A percentile compares a stretch with the other conserved stretches of the same genome.
These are phyloP conservation scores for Diplolepis rosae DNA, from an alignment of 2,888 invertebrate genomes.

Conservation along the genomic window DNA sequence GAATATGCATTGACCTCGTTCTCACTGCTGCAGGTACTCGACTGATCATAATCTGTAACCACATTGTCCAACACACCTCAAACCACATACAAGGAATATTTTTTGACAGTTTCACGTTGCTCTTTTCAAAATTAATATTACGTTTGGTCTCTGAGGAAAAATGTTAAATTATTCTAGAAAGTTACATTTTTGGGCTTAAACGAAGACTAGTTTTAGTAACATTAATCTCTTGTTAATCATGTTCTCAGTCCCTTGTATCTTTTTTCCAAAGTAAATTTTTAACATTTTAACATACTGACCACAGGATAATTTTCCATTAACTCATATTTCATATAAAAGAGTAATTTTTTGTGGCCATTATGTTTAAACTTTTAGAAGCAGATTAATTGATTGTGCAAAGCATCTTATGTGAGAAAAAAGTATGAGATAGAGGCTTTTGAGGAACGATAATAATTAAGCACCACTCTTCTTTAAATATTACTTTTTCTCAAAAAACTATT, in stretches of 20 bases:
- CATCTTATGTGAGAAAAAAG: slow-evolving; percentile 6
- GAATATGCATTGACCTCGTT: slow-evolving; percentile 40
- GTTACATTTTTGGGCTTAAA: background rate
- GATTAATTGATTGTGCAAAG: background rate
- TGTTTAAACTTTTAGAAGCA: background rate
- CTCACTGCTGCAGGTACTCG: slow-evolving; percentile 52
- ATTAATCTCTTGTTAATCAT: slow-evolving; percentile 1
- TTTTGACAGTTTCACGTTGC: background rate
- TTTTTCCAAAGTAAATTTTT: background rate
- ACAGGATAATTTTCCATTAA: background rate
- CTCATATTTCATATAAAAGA: background rate
- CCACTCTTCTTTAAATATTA: background rate
- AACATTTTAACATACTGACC: background rate
- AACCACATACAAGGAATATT: slow-evolving; percentile 35
- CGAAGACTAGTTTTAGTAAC: slow-evolving; percentile 6
- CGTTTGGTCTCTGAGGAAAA: background rate
- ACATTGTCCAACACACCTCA: slow-evolving; percentile 62
- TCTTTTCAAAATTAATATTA: slow-evolving; percentile 6
- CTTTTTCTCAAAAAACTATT: background rate
- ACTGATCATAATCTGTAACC: slow-evolving; percentile 62
- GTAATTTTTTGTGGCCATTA: background rate
- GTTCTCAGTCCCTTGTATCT: slow-evolving; percentile 16
- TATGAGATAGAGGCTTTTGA: background rate
- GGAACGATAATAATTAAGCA: background rate
- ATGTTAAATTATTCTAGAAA: background rate